phyloP scores from a whole-genome alignment of 2,113 vertebrate species.

The Meles meles region DNA sequence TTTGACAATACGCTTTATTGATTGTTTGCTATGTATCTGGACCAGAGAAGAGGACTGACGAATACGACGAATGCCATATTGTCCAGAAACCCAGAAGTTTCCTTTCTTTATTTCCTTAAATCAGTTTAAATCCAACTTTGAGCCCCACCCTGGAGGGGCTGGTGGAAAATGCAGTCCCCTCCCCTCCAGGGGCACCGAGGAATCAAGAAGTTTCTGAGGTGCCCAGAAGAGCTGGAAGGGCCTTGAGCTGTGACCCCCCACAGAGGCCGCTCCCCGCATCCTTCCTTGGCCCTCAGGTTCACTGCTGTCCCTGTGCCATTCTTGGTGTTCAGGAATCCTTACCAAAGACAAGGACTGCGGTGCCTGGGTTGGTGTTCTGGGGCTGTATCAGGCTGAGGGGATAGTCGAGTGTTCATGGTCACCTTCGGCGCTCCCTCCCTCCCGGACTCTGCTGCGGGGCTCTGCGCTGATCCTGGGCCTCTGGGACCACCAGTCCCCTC shows the following conservation, averaged over 20 bases:
- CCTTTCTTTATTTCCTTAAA: background rate
- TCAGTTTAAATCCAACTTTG: background rate
- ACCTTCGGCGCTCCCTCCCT: accelerated
- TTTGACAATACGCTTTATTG: accelerated
- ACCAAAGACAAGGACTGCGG: accelerated
- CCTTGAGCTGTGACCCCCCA: accelerated
- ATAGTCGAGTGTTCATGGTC: too few relatives aligned
- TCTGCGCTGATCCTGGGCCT: background rate
- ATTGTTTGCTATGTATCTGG: accelerated
- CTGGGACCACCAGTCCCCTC: accelerated
- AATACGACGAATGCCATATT: accelerated
- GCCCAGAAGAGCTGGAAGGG: too few relatives aligned
- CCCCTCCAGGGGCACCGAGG: background rate
- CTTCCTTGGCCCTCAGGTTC: accelerated
- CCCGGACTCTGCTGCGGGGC: accelerated
- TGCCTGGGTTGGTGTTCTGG: accelerated
- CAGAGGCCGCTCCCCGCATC: accelerated
- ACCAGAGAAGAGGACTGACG: background rate
- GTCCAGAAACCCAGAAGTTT: background rate
- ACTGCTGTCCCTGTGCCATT: accelerated
- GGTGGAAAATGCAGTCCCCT: background rate
- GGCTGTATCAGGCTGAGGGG: too few relatives aligned
- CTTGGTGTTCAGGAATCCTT: accelerated
- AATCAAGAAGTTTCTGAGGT: background rate
- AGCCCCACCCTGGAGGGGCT: background rate